Base-by-base conservation (phyloP, 2,113 vertebrate species). In the Pseudonaja textilis region DNA sequence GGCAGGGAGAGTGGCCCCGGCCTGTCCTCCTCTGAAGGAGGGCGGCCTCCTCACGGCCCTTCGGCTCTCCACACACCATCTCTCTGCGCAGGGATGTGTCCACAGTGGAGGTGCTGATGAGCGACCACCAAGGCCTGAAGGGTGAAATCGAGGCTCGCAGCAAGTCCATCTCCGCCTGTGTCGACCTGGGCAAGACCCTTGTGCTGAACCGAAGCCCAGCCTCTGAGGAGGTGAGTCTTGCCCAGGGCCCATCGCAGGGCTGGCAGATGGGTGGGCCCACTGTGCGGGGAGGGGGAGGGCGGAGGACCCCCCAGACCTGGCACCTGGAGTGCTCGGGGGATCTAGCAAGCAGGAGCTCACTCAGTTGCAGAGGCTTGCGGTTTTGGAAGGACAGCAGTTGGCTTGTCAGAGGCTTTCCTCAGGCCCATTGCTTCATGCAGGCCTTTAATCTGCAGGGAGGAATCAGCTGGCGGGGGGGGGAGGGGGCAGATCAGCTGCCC, bases 61-160 rank as follows among this genome's bases (percentile, higher is more conserved):
- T 22, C 34, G 11, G 1, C 25, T 20, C 34, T 20, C 20, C 29
- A 61, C 93, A 23, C 26, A 0, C 91, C 25, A 0, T 26, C 69
- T 1, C 2, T 4, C 2, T 81, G 34, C 0, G 3, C 96, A 99
- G 99, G 97, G 99, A 99, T 0, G 98, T 99, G 87, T 99, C 99
- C 2, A 99, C 99, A 0, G 99, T 99, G 89, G 99, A 99, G 96
- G 98, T 99, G 93, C 97, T 99, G 96, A 99, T 99, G 98, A 99
- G 98, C 91, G 99, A 99, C 95, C 99, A 99, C 98, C 99, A 99
- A 89, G 98, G 98, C 88, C 97, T 99, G 94, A 99, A 99, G 97
- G 98, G 97, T 0, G 99, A 99, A 96, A 98, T 99, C 9, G 99
- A 99, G 55, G 98, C 98, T 0, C 97, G 98, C 1, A 97, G 93